Evolutionary conservation across 2,888 invertebrate genomes (phyloP).

Genomic region (Sphaerophoria taeniata): DNA sequence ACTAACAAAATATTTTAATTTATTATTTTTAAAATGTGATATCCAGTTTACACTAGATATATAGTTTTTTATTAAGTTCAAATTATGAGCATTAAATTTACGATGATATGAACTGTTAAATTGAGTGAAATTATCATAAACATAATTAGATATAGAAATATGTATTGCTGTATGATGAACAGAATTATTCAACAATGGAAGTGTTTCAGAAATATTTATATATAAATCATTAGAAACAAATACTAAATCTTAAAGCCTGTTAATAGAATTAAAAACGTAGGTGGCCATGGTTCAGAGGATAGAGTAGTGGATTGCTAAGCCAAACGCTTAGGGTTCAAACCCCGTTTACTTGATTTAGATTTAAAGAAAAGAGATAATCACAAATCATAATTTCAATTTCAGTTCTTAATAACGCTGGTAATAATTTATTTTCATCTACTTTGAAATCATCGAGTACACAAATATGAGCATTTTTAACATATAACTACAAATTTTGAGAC

Average conservation of each 20-base stretch:
- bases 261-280: slow-evolving; percentile 11
- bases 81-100: slow-evolving; percentile 9
- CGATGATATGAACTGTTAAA: background rate
- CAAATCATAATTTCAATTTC: background rate
- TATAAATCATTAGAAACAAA: slow-evolving; percentile 14
- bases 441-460: background rate
- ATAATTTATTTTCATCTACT: slow-evolving; percentile 1
- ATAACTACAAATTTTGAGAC: no score
- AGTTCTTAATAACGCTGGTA: background rate
- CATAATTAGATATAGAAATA: background rate
- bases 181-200: no score
- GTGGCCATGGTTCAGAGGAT: no score
- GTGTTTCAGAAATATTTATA: background rate
- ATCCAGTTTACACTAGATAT: background rate
- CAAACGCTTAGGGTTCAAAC: no score
- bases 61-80: slow-evolving; percentile 6
- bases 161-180: background rate
- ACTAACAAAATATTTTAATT: no score
- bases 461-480: background rate
- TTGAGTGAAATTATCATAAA: slow-evolving; percentile 10
- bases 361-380: background rate
- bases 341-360: background rate
- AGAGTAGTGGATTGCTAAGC: no score
- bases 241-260: background rate
- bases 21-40: background rate